Percentiles rank a stretch among this genome's conserved stretches.
Conservation (phyloP, 2,113 vertebrate species). For the Lycocorax pyrrhopterus region DNA sequence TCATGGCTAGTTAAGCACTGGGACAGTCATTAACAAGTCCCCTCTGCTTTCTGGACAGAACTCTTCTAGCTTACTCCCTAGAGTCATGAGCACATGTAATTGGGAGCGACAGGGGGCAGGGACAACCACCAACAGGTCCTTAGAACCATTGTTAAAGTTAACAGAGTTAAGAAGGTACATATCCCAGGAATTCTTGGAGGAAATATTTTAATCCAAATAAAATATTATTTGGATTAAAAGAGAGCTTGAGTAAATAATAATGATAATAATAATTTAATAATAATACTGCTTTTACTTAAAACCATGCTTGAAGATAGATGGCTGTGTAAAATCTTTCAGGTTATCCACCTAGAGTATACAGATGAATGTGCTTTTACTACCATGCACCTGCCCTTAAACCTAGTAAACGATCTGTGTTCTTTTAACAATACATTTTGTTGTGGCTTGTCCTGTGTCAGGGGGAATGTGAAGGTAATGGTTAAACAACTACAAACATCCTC, state of each 20-base stretch:
- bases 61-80: background rate
- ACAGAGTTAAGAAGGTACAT: background rate
- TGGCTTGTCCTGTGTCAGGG: background rate
- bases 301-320: background rate
- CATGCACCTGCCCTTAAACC: background rate
- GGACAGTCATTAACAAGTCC: constrained; percentile 24
- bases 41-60: background rate
- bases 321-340: background rate
- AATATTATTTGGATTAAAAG: background rate
- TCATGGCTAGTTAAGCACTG: background rate
- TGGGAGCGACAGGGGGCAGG: background rate
- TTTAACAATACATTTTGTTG: background rate
- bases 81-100: background rate
- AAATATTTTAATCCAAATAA: background rate
- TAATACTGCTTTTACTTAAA: background rate
- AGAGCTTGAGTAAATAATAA: background rate
- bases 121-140: background rate
- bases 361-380: background rate
- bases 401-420: background rate
- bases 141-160: background rate
- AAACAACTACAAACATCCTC: background rate
- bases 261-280: background rate
- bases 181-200: background rate
- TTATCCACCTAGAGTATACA: background rate
- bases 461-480: background rate